Evolutionary conservation across 2,888 invertebrate genomes (phyloP).

Genomic region (Harmothoe impar): DNA sequence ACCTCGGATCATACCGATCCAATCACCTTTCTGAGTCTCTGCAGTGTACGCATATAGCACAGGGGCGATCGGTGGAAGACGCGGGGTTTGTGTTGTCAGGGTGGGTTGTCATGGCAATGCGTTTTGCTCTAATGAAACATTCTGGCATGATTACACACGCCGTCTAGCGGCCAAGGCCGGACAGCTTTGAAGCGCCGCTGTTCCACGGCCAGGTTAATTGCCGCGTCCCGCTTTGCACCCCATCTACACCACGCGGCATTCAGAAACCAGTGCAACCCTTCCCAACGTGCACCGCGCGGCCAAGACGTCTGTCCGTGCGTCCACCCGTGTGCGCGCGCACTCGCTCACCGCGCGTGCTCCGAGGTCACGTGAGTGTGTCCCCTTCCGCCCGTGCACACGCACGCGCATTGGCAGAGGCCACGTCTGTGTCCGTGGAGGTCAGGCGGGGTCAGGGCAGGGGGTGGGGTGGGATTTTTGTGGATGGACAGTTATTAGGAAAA

Average conservation of each 20-base stretch:
- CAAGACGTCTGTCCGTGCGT: background rate
- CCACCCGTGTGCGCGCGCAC: slow-evolving; percentile 27
- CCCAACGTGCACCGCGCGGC: background rate
- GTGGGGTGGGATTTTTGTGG: background rate
- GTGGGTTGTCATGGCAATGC: slow-evolving; percentile 17
- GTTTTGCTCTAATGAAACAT: slow-evolving; percentile 8
- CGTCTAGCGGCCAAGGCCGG: slow-evolving; percentile 29
- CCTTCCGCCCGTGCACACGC: background rate
- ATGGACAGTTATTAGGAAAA: slow-evolving; percentile 55
- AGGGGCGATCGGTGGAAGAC: background rate
- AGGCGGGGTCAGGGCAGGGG: slow-evolving; percentile 34
- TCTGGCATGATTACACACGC: slow-evolving; percentile 47
- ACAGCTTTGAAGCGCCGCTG: slow-evolving; percentile 48
- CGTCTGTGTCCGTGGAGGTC: slow-evolving; percentile 52
- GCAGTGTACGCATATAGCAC: too few species aligned
- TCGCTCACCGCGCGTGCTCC: slow-evolving; percentile 40
- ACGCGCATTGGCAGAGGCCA: slow-evolving; percentile 18
- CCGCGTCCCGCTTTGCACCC: background rate
- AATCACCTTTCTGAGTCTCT: too few species aligned
- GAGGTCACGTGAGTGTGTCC: slow-evolving; percentile 51
- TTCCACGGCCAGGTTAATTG: slow-evolving; percentile 50
- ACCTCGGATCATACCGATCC: too few species aligned
- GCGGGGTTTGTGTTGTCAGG: background rate
- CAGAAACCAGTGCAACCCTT: background rate
- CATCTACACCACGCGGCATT: background rate